phyloP scores from a whole-genome alignment of 2,113 vertebrate genomes.

The Dryoscopus gambensis region DNA sequence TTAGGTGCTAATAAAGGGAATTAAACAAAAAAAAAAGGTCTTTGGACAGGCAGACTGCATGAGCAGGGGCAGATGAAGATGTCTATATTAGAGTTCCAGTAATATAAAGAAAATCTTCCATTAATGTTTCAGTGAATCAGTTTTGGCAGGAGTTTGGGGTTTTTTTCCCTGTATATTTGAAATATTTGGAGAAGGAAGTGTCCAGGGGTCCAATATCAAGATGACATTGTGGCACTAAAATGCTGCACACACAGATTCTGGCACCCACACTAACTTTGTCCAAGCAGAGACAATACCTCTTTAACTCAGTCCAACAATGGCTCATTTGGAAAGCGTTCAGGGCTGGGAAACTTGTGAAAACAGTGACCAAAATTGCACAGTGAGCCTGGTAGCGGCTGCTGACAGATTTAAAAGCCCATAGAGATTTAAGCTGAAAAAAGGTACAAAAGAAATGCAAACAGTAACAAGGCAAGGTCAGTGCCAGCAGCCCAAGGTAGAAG shows the following conservation, averaged over 20 bases:
- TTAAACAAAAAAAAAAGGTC: not conserved
- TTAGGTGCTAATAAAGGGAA: not conserved
- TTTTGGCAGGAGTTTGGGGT: not conserved
- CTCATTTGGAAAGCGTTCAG: conserved; percentile 59
- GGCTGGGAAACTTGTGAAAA: conserved; percentile 65
- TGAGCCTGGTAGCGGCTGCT: conserved; percentile 63
- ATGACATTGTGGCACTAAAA: not conserved
- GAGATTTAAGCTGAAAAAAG: conserved; percentile 62
- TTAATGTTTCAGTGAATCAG: not conserved
- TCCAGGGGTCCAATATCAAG: not conserved
- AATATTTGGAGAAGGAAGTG: conserved; percentile 4
- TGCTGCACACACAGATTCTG: not conserved
- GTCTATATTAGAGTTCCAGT: not conserved
- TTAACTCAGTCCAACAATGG: conserved; percentile 61
- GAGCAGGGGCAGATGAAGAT: not conserved
- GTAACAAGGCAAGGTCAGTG: conserved; percentile 52
- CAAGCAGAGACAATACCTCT: conserved; percentile 47
- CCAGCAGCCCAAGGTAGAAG: conserved; percentile 54
- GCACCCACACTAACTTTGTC: not conserved
- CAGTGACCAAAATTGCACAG: conserved; percentile 66
- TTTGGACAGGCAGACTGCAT: not conserved
- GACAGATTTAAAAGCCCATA: conserved; percentile 61
- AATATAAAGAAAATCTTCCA: not conserved
- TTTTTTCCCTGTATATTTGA: not conserved
- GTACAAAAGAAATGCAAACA: conserved; percentile 68